A percentile compares a stretch with the other conserved stretches of the same genome.
phyloP scores from a whole-genome alignment of 2,797 vertebrate genomes.

The Xenopus petersii region DNA sequence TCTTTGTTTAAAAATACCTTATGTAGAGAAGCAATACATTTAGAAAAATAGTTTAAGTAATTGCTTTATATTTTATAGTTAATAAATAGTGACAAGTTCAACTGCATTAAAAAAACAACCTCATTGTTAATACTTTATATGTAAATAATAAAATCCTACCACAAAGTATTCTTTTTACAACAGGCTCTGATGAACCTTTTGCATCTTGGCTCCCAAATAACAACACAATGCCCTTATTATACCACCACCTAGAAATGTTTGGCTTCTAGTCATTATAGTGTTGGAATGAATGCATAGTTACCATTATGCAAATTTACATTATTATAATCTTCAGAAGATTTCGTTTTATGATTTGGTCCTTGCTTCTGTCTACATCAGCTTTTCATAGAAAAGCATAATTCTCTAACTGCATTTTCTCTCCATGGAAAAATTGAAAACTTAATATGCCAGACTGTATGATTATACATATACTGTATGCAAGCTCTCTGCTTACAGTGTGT shows the following conservation, averaged over 20 bases:
- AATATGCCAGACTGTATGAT: no score
- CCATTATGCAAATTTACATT: conserved; percentile 35
- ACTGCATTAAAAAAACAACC: conserved; percentile 45
- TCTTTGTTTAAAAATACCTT: conserved; percentile 46
- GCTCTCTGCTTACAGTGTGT: no score
- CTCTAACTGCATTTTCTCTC: no score
- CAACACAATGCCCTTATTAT: conserved; percentile 24
- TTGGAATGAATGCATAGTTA: conserved; percentile 10
- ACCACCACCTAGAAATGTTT: accelerated
- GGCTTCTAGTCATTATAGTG: neutral
- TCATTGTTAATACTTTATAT: conserved; percentile 37
- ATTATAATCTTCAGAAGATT: conserved; percentile 34
- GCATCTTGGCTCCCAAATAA: conserved; percentile 21
- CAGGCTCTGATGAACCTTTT: conserved; percentile 10
- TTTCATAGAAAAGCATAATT: neutral
- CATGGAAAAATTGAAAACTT: no score
- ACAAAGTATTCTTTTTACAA: conserved; percentile 37
- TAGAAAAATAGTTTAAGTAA: conserved; percentile 55
- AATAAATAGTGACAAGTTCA: conserved; percentile 50
- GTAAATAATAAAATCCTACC: conserved; percentile 42
- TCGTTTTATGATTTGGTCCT: conserved; percentile 11
- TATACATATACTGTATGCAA: no score
- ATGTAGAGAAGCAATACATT: conserved; percentile 54
- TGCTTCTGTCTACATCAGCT: conserved; percentile 21
- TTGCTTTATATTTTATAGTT: conserved; percentile 51